phyloP scores from a whole-genome alignment of 2,797 vertebrate genomes.

The Lepilemur ruficaudatus region DNA sequence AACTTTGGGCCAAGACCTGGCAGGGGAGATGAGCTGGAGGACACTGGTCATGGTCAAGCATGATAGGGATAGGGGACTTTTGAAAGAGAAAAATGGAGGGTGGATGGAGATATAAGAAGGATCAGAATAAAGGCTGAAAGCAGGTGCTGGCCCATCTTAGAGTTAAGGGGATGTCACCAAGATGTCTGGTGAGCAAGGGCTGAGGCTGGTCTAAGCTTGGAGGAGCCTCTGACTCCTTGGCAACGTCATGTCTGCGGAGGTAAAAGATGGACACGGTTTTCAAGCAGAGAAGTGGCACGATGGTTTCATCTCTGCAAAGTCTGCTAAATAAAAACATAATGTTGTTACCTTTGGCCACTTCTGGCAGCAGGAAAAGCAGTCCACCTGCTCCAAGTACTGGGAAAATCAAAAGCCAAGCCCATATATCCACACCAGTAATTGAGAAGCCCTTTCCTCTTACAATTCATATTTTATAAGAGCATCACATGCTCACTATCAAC shows the following conservation, averaged over 20 bases:
- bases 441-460: neutral
- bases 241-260: neutral
- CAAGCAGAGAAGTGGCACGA: neutral
- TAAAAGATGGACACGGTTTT: neutral
- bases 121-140: neutral
- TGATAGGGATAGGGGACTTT: neutral
- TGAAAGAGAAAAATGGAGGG: neutral
- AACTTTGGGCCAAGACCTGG: neutral
- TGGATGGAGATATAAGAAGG: fast-evolving
- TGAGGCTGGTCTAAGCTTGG: no score
- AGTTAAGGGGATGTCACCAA: neutral
- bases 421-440: fast-evolving
- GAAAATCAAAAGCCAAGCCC: neutral
- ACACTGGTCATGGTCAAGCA: fast-evolving
- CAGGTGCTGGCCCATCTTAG: neutral
- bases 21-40: neutral
- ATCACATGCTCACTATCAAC: neutral
- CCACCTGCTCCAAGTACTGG: neutral
- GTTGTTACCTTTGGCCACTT: neutral
- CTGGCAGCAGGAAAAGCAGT: neutral
- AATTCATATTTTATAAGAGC: neutral
- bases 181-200: neutral
- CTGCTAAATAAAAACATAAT: neutral
- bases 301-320: neutral
- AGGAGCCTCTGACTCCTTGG: neutral